Evolutionary conservation across 1,140 invertebrate genomes (phyloP), one percentile per base, ranked within the genome.

Genomic region (Drosophila ficusphila): DNA sequence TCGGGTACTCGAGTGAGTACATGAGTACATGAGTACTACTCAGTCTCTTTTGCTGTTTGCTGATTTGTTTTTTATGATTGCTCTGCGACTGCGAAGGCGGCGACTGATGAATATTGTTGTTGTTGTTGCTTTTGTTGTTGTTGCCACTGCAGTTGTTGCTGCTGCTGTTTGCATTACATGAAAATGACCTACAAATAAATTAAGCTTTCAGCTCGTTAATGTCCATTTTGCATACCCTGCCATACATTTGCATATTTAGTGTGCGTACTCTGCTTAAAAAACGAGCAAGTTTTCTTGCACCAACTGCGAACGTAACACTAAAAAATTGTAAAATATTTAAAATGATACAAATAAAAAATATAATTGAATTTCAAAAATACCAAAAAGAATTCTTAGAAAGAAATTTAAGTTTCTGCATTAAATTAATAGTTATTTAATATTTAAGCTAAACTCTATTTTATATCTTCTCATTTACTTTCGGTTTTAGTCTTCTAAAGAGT

Each of bases 151-250:
- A 58, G 52, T 16, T 58, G 62, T 27, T 54, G 64, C 53, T 79
- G 71, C 48, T 54, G 39, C 47, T 74, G 62, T 51, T 76, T 49
- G 68, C 52, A 77, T 82, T 77, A 74, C 79, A 82, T 83, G 74
- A 82, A 82, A 82, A 82, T 83, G 79, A 82, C 73, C 79, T 82
- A 83, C 69, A 82, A 83, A 82, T 78, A 78, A 82, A 74, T 83
- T 74, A 52, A 77, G 52, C 61, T 65, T 54, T 56, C 72, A 76
- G 34, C 39, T 64, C 29, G 57, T 73, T 73, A 73, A 64, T 64
- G 57, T 38, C n/a, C 48, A 34, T 44, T 48, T 52, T 29, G 44
- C 16, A 51, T 47, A 62, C 69, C 11, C 69, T 71, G 14, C 31
- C 16, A 21, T 7, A 8, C 7, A 14, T 5, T 19, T 49, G 9